phyloP scores from a whole-genome alignment of 2,888 invertebrate species.

The Perdita meconis region DNA sequence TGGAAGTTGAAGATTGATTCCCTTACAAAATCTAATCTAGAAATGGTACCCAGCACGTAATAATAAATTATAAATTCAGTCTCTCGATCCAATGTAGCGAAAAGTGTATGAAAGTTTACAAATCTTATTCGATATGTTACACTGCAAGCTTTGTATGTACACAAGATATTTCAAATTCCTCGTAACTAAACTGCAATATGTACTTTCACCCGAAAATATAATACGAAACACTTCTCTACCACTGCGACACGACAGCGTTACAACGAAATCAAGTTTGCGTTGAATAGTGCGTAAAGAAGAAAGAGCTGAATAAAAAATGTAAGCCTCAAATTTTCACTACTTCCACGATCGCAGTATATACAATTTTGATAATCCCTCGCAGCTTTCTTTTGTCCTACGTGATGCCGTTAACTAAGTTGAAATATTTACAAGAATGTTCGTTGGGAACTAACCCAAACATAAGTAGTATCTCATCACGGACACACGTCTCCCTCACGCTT shows the following conservation, averaged over 20 bases:
- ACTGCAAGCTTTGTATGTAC: constrained; percentile 41
- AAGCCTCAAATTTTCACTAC: constrained; percentile 30
- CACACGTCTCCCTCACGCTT: constrained; percentile 26
- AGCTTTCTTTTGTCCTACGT: constrained; percentile 24
- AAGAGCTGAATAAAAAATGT: constrained; percentile 59
- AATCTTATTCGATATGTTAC: constrained; percentile 48
- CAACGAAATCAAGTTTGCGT: constrained; percentile 15
- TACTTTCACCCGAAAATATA: constrained; percentile 11
- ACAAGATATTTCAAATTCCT: constrained; percentile 17
- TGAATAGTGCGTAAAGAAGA: constrained; percentile 24
- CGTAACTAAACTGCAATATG: constrained; percentile 16
- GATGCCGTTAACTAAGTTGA: constrained; percentile 25
- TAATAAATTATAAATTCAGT: constrained; percentile 67
- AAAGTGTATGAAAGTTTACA: constrained; percentile 50
- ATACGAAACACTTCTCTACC: constrained; percentile 8
- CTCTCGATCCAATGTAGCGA: constrained; percentile 57
- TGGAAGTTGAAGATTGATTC: constrained; percentile 42
- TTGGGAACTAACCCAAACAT: constrained; percentile 24
- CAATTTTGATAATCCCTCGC: constrained; percentile 37
- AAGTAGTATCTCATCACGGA: constrained; percentile 45
- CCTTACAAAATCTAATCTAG: constrained; percentile 52
- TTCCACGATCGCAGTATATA: constrained; percentile 38
- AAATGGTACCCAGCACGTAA: constrained; percentile 63
- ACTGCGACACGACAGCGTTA: constrained; percentile 9
- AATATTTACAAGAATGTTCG: constrained; percentile 63